A percentile compares a stretch with the other conserved stretches of the same genome.
phyloP scores from a whole-genome alignment of 2,888 invertebrate genomes.

The Epiblema foenella region DNA sequence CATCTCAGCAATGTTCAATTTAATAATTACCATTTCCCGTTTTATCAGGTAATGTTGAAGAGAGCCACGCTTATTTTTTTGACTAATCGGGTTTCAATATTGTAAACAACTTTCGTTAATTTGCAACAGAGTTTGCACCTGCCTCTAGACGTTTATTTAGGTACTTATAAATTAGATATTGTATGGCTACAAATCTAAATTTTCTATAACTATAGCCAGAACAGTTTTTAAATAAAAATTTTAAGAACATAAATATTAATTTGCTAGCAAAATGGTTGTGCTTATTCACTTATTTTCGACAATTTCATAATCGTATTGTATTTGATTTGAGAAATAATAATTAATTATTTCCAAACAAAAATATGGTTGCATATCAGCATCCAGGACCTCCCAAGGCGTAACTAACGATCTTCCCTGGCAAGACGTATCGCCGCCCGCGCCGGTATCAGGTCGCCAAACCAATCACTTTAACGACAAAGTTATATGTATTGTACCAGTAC shows the following conservation, averaged over 20 bases:
- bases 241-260: no score
- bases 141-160: no score
- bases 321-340: constrained; percentile 8
- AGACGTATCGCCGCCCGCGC: constrained; percentile 47
- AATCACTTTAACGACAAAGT: constrained; percentile 24
- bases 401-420: constrained; percentile 48
- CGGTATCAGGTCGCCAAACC: constrained; percentile 49
- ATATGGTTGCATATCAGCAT: constrained; percentile 46
- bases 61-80: constrained; percentile 44
- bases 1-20: constrained; percentile 62
- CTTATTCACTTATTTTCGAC: background rate
- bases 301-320: background rate
- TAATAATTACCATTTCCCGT: constrained; percentile 56
- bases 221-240: no score
- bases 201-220: no score
- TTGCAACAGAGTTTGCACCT: no score
- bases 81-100: no score
- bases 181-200: no score
- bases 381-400: constrained; percentile 54
- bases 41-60: constrained; percentile 44
- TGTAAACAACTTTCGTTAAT: no score
- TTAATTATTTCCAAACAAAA: constrained; percentile 26
- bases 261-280: background rate
- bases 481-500: constrained; percentile 8
- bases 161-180: no score